phyloP scores from a whole-genome alignment of 2,113 vertebrate genomes.

The Aramus guarauna region DNA sequence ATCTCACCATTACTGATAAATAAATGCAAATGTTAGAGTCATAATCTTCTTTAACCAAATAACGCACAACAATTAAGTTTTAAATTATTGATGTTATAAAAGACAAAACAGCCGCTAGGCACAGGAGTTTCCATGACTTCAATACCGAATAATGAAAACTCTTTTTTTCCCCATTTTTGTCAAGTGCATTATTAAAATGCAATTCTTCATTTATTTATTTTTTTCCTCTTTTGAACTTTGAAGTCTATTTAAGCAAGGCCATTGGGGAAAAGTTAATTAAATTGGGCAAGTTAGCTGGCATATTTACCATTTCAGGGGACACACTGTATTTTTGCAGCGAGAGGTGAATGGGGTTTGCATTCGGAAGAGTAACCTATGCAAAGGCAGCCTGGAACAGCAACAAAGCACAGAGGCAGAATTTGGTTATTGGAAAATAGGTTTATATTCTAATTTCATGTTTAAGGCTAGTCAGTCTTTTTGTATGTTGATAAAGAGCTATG shows the following conservation, averaged over 20 bases:
- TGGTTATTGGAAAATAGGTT: background rate
- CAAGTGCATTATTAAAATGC: conserved; percentile 40
- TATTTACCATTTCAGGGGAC: conserved; percentile 11
- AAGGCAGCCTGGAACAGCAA: background rate
- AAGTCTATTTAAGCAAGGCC: conserved; percentile 42
- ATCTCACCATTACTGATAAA: conserved; percentile 33
- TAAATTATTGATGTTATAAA: conserved; percentile 64
- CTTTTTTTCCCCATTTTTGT: background rate
- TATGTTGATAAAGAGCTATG: background rate
- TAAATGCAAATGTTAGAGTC: conserved; percentile 40
- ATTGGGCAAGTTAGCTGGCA: background rate
- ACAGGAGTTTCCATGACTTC: conserved; percentile 46
- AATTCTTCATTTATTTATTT: background rate
- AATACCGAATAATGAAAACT: conserved; percentile 31
- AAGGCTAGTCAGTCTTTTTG: background rate
- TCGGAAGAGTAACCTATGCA: background rate
- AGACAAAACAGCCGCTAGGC: conserved; percentile 26
- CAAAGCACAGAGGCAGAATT: background rate
- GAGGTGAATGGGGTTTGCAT: background rate
- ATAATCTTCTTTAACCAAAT: conserved; percentile 53
- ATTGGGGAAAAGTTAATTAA: conserved; percentile 37
- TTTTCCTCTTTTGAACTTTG: conserved; percentile 11
- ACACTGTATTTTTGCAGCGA: background rate
- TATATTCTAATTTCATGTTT: background rate
- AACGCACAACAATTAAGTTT: conserved; percentile 52